A percentile compares a stretch with the other conserved stretches of the same genome.
These are phyloP conservation scores for Bucco capensis DNA, from an alignment of 2,113 vertebrate species.

Conservation along the genomic window DNA sequence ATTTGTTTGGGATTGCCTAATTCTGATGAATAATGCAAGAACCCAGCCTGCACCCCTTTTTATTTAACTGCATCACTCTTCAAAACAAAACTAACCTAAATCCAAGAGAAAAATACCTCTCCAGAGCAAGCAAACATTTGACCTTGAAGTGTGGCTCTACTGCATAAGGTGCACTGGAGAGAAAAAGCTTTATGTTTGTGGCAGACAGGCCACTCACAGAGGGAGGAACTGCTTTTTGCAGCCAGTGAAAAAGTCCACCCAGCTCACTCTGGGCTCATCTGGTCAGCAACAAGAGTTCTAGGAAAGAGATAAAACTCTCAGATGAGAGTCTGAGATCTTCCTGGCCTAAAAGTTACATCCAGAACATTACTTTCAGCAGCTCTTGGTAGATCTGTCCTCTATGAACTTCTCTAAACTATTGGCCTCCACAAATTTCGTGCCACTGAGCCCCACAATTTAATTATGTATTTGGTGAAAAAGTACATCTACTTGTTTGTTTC, in stretches of 20 bases:
- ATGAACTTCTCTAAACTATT: neutral
- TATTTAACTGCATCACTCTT: neutral
- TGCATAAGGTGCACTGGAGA: neutral
- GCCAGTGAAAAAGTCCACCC: neutral
- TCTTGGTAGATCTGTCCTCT: neutral
- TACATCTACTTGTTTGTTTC: neutral
- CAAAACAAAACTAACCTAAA: constrained; percentile 23
- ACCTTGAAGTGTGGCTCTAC: neutral
- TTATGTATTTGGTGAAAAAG: neutral
- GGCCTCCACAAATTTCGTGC: neutral
- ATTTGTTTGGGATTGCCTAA: constrained; percentile 46
- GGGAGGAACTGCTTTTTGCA: neutral
- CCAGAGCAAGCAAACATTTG: neutral
- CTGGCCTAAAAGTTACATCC: neutral
- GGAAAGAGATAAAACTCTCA: neutral
- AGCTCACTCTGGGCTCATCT: neutral
- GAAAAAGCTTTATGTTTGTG: neutral
- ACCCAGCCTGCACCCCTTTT: neutral
- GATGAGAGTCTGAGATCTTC: neutral
- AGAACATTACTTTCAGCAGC: neutral
- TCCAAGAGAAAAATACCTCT: neutral
- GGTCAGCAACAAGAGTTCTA: neutral
- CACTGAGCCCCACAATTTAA: neutral
- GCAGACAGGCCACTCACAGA: neutral
- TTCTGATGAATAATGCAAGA: constrained; percentile 39